Base-by-base conservation (phyloP, 2,888 invertebrate genomes). In the Nasonia oneida region DNA sequence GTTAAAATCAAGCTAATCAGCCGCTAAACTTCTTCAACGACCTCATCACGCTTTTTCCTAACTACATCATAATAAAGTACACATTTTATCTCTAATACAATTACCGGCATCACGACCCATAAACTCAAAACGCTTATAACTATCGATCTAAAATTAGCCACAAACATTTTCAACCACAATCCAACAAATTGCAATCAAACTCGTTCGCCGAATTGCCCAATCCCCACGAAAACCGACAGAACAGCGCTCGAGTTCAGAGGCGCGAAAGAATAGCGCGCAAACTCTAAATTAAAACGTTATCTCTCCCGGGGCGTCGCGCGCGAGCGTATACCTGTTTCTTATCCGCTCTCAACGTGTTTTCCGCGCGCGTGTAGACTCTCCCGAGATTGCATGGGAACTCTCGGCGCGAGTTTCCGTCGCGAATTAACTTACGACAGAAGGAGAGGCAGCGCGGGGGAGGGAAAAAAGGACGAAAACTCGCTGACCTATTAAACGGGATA, bases 241-340 rank as follows among this genome's bases (percentile, higher is more conserved):
- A 23, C n/a, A 6, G 50, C 70, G 29, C 29, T 29, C 1, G 15
- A 57, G 15, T 47, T 47, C 12, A 29, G 10, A 47, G 18, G 29
- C 8, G 57, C 39, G 42, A 57, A 71, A 77, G 57, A 71, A 77
- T 33, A 71, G 71, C 39, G 71, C 39, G 83, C 42, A 78, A 64
- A 78, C 47, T 73, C 61, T 61, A 78, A 83, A 83, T 83, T 78
- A 76, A 83, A 83, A 61, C 73, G 83, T 83, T 83, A 83, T 29
- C 29, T 78, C 78, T 83, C 61, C 39, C 14, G 37, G 29, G 47
- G n/a, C 67, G 39, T 64, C 71, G 70, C 79, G 8, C 23, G 33
- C 29, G 1, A 29, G 29, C 29, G 29, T 29, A 29, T 50, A 64
- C 64, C 64, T 64, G 64, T 64, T 64, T 64, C 64, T 64, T 64